Conservation (phyloP, 2,113 vertebrate genomes). For the Sturnira hondurensis region DNA sequence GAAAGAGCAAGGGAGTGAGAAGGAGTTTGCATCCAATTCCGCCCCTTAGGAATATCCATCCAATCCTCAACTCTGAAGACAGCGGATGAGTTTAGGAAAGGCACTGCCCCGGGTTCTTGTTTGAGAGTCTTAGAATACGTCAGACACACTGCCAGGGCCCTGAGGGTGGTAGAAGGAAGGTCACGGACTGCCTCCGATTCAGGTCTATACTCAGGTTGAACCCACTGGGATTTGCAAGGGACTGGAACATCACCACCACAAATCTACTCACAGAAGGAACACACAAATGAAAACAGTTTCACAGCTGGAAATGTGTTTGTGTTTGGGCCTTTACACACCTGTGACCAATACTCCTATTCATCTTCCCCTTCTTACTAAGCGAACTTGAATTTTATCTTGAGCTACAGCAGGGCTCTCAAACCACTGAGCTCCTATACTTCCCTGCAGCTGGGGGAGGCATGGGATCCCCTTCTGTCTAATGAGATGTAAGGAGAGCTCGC, state of each 20-base stretch:
- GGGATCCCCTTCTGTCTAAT: background rate
- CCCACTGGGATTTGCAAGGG: background rate
- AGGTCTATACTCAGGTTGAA: background rate
- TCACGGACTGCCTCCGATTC: background rate
- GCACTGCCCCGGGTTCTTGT: background rate
- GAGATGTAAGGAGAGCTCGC: background rate
- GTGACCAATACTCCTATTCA: background rate
- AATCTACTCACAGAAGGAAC: background rate
- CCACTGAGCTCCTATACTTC: background rate
- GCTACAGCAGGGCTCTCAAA: background rate
- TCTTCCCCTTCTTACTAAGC: background rate
- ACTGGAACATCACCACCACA: background rate
- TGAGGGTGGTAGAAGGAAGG: background rate
- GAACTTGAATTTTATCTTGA: background rate
- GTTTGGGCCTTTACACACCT: background rate
- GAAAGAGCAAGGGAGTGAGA: background rate
- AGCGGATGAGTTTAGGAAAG: background rate
- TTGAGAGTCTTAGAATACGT: background rate
- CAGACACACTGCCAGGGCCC: background rate
- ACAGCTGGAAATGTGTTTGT: background rate
- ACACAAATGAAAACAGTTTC: background rate
- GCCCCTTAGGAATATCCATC: background rate
- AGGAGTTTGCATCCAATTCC: background rate
- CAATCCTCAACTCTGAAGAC: background rate
- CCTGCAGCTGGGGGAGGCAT: background rate